Percentiles rank a stretch among this genome's conserved stretches.
These are phyloP conservation scores for Incurvaria masculella DNA, from an alignment of 2,888 invertebrate genomes.

Conservation along the genomic window DNA sequence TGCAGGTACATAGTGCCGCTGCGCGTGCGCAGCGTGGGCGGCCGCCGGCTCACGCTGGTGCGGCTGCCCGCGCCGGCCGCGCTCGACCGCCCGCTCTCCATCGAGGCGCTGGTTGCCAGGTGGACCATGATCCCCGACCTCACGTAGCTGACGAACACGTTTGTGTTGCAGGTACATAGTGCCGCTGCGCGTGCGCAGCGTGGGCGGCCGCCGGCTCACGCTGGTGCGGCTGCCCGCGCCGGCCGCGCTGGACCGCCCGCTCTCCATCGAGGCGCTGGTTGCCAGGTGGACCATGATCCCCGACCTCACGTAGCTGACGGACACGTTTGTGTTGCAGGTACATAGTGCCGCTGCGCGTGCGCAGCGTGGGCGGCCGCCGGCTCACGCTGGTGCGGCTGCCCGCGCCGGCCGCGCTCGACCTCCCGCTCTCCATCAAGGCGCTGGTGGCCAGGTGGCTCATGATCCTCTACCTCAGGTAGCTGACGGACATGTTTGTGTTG, in stretches of 20 bases:
- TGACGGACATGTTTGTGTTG: too few species aligned
- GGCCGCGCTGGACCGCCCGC: constrained; percentile 27
- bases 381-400: constrained; percentile 40
- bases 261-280: constrained; percentile 38
- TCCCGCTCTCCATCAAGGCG: constrained; percentile 36
- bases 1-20: constrained; percentile 45
- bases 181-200: constrained; percentile 32
- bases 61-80: constrained; percentile 38
- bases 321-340: too few species aligned
- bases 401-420: constrained; percentile 32
- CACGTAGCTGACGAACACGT: too few species aligned
- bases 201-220: constrained; percentile 35
- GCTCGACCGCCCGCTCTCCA: constrained; percentile 31
- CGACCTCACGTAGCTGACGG: too few species aligned
- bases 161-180: too few species aligned
- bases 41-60: constrained; percentile 35
- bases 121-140: constrained; percentile 50
- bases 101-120: constrained; percentile 36
- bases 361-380: constrained; percentile 32
- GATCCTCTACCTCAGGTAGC: constrained; percentile 48
- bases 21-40: constrained; percentile 29
- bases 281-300: constrained; percentile 47
- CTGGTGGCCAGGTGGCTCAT: constrained; percentile 44
- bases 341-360: constrained; percentile 35
- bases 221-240: constrained; percentile 40